Evolutionary conservation across 2,113 vertebrate genomes (phyloP), one percentile per base, ranked within the genome.

Genomic region (Rutilus rutilus): DNA sequence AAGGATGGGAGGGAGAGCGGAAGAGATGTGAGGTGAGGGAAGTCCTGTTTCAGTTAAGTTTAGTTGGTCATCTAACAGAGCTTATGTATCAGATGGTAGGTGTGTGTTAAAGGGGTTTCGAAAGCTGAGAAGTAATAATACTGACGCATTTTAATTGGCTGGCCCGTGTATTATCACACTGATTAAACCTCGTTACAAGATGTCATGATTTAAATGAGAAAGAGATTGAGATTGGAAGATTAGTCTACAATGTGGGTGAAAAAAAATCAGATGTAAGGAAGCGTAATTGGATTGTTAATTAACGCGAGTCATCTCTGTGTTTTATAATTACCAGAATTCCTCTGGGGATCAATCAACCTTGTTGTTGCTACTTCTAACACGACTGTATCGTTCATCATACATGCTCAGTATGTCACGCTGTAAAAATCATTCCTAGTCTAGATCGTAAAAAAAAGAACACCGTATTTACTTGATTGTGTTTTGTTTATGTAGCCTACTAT

Each of bases 211-310:
- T 75, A 81, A 36, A 83, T 59, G 50, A 57, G 60, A 62, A 67
- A n/a, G 78, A 54, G 79, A 78, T 57, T 69, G 42, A 45, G 42
- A 47, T 39, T 57, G n/a, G 50, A 59, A 19, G 57, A 69, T 78
- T 78, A 42, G 42, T 42, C 42, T 42, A 71, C 77, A 86, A 71
- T 33, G 65, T 71, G 65, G 30, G 65, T 52, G 67, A n/a, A 36
- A 71, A 39, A 81, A 82, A 75, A 79, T 77, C 17, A 39, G 82
- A 85, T 64, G 77, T 85, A 80, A 19, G 42, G 64, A 84, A 45
- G 64, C 54, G 60, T 86, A 86, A 86, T 86, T 88, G 50, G 76
- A 88, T 77, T 86, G 78, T 69, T 82, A 85, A 86, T 86, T 79
- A 85, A 89, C 80, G 39, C 64, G 62, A 81, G 77, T 80, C 81